phyloP scores from a whole-genome alignment of 1,140 invertebrate species.

The Scaptomyza montana region DNA sequence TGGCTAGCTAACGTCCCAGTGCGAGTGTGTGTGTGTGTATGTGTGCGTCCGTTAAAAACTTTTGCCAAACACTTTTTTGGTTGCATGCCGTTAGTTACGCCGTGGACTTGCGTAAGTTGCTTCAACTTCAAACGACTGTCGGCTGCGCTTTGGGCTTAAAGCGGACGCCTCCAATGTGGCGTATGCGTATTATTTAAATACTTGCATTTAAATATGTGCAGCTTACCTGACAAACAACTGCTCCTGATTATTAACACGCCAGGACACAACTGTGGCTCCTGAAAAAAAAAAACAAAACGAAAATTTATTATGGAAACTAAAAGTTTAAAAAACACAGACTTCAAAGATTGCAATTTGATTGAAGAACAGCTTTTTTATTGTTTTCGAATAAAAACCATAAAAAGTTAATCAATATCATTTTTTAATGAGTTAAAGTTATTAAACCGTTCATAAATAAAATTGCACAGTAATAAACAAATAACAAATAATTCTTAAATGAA shows the following conservation, averaged over 20 bases:
- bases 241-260: conserved; percentile 97
- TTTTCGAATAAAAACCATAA: too few species aligned
- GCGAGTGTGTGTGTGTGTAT: conserved; percentile 6
- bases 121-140: conserved; percentile 14
- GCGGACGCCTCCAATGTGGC: conserved; percentile 34
- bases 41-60: conserved; percentile 54
- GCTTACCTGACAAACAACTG: conserved; percentile 96
- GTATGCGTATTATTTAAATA: conserved; percentile 65
- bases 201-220: not conserved
- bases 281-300: conserved; percentile 77
- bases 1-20: conserved; percentile 36
- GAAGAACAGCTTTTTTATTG: too few species aligned
- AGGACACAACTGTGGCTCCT: conserved; percentile 97
- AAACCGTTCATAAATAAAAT: not conserved
- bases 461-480: not conserved
- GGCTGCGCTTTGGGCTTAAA: conserved; percentile 58
- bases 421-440: too few species aligned
- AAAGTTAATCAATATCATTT: too few species aligned
- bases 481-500: conserved; percentile 19
- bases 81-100: conserved; percentile 73
- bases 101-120: conserved; percentile 69
- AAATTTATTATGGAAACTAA: not conserved
- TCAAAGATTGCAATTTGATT: too few species aligned
- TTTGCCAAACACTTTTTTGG: conserved; percentile 80
- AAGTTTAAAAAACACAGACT: too few species aligned